Evolutionary conservation across 2,113 vertebrate genomes (phyloP).

Genomic region (Cranoglanis bouderius): DNA sequence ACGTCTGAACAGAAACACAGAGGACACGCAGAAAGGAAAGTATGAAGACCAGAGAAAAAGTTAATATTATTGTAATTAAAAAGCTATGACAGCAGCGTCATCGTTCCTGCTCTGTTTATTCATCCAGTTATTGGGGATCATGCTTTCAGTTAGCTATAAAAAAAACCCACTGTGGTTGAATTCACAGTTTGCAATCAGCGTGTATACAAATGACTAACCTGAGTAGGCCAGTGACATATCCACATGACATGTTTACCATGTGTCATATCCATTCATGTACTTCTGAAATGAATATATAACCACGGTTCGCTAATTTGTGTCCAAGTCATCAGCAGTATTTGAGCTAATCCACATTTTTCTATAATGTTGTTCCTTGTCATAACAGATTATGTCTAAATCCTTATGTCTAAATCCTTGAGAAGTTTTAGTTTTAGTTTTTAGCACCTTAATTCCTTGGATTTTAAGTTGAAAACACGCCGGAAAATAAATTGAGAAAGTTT

Average conservation of each 20-base stretch:
- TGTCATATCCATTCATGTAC: neutral
- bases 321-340: neutral
- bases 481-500: slow-evolving; percentile 40
- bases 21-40: neutral
- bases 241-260: neutral
- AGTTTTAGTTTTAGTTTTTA: neutral
- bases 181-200: neutral
- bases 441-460: slow-evolving; percentile 1
- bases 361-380: neutral
- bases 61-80: slow-evolving; percentile 31
- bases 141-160: neutral
- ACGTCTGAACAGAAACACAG: neutral
- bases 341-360: neutral
- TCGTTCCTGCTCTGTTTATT: slow-evolving; percentile 33
- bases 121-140: neutral
- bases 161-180: neutral
- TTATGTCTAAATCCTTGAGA: neutral
- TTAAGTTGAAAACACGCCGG: slow-evolving; percentile 41
- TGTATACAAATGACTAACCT: neutral
- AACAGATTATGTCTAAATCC: neutral
- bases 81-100: slow-evolving; percentile 17
- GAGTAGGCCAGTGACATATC: neutral
- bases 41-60: neutral
- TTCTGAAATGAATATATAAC: neutral
- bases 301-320: neutral